Evolutionary conservation across 2,888 invertebrate species (phyloP).

Genomic region (Mimachlamys varia): DNA sequence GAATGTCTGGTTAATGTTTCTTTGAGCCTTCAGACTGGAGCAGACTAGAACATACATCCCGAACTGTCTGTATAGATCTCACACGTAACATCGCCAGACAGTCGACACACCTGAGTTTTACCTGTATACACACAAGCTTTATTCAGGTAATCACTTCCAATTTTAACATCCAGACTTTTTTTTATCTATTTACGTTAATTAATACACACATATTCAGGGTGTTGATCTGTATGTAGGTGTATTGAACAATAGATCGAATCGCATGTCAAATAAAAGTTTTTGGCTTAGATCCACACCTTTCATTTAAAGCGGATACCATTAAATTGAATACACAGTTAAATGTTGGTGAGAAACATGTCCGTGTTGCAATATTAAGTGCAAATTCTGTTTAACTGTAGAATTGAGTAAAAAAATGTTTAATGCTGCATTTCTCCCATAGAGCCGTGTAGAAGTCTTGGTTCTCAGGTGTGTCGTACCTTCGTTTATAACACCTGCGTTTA

Average conservation of each 20-base stretch:
- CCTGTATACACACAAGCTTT: not conserved
- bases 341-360: not conserved
- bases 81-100: not conserved
- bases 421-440: not conserved
- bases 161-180: not conserved
- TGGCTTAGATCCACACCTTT: conserved; percentile 12
- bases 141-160: not conserved
- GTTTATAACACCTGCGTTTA: not conserved
- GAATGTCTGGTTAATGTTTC: not conserved
- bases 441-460: not conserved
- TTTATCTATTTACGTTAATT: conserved; percentile 8
- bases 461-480: not conserved
- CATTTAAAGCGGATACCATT: not conserved
- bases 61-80: too few relatives aligned
- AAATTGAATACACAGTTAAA: not conserved
- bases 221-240: not conserved
- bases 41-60: not conserved
- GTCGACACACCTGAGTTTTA: not conserved
- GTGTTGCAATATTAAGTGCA: not conserved
- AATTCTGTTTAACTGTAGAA: conserved; percentile 4
- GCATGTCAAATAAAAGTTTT: not conserved
- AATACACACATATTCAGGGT: not conserved
- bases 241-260: not conserved
- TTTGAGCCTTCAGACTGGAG: not conserved
- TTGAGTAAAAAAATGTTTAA: not conserved